Evolutionary conservation across 2,113 vertebrate species (phyloP).

Genomic region (Oreochromis aureus): DNA sequence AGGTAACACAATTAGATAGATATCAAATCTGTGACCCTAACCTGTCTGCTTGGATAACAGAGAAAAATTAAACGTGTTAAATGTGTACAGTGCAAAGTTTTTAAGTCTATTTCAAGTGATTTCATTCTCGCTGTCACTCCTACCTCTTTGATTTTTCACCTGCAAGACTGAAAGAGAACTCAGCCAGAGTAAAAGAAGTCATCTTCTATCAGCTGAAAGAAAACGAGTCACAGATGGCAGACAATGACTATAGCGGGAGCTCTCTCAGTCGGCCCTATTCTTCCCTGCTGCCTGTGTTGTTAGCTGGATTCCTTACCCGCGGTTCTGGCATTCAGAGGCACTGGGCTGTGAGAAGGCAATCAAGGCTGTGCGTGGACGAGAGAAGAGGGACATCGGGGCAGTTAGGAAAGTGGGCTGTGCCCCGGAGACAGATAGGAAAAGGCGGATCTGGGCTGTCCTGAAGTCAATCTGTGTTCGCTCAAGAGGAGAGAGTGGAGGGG

Average conservation of each 20-base stretch:
- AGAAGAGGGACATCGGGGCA: not conserved
- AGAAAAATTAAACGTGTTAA: not conserved
- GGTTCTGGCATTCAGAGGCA: conserved; percentile 12
- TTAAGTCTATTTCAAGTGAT: not conserved
- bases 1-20: not conserved
- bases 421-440: conserved; percentile 13
- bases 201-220: conserved; percentile 22
- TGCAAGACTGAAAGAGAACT: conserved; percentile 4
- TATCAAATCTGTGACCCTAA: not conserved
- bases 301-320: conserved; percentile 28
- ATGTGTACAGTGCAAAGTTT: not conserved
- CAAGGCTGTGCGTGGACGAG: conserved; percentile 14
- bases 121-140: not conserved
- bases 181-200: conserved; percentile 27
- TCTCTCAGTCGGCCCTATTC: not conserved
- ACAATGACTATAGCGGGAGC: conserved; percentile 1
- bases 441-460: conserved; percentile 22
- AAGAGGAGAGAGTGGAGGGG: not conserved
- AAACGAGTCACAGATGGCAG: conserved; percentile 16
- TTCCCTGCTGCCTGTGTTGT: conserved; percentile 7
- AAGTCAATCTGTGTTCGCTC: conserved; percentile 41
- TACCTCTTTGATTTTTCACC: conserved; percentile 4
- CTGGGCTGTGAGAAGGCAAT: conserved; percentile 47
- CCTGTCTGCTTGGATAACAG: not conserved
- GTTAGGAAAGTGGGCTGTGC: not conserved